Base-by-base conservation (phyloP, 37 sponge, comb jelly and placozoan species). In the Hormiphora californensis region DNA sequence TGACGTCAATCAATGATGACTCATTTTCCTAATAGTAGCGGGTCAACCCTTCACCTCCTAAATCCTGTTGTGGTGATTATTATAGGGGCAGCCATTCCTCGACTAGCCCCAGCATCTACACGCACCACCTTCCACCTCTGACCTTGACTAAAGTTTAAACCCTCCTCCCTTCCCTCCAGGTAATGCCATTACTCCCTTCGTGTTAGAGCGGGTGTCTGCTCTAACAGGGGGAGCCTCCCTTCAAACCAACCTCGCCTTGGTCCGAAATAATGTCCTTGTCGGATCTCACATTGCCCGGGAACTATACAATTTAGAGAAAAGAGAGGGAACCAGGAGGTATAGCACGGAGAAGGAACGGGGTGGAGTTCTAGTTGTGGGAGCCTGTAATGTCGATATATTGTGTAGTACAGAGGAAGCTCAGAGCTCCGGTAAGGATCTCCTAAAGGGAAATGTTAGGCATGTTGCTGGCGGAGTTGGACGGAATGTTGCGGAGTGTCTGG, bases 261-360 rank as follows among this genome's bases (percentile, higher is more conserved):
- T 97, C 12, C 88, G 89, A 89, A 93, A 97, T 85, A 97, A 97
- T 89, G 93, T 93, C 1, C 21, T 8, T 8, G 91, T 94, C 28
- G 98, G 98, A 9, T 88, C 90, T 54, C 67, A 81, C 43, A 93
- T 97, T 22, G 92, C 98, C 32, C 86, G 87, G 38, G 90, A 91
- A 41, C 44, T 40, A 33, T 54, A 23, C 36, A 33, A 65, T 35
- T 30, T 25, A 9, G 1, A 41, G 31, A 7, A 21, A 23, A 86
- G 37, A 37, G 86, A 49, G 40, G 39, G 53, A 1, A 9, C 32
- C 12, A 5, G 5, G 8, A 8, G 32, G 31, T 68, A 4, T 4
- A 68, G 31, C 7, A 4, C 2, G n/a, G 21, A 30, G 19, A 32
- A 5, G 32, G 32, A 38, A 34, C 25, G 32, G 0, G 37, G 54